These are phyloP conservation scores for Chrysaora quinquecirrha DNA, from an alignment of 30 jellyfish, hydroid and myxozoan genomes.

Conservation along the genomic window DNA sequence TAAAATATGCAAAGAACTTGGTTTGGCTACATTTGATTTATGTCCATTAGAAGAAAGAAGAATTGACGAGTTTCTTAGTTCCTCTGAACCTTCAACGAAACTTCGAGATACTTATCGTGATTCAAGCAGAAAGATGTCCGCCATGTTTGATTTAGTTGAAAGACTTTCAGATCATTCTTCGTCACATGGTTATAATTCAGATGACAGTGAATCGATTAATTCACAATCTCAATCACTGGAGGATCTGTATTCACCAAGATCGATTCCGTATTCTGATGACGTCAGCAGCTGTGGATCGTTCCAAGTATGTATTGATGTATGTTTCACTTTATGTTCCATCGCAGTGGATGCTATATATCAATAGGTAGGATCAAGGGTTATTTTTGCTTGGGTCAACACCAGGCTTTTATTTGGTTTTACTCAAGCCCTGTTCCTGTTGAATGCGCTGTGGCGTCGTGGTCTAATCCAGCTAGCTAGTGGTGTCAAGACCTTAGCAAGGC, in stretches of 20 bases:
- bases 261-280: background rate
- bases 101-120: constrained; percentile 43
- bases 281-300: background rate
- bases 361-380: no score
- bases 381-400: no score
- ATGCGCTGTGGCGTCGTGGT: no score
- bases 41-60: constrained; percentile 78
- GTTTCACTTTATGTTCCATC: no score
- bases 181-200: constrained; percentile 34
- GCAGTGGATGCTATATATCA: no score
- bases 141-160: constrained; percentile 81
- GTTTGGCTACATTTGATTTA: constrained; percentile 84
- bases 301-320: constrained; percentile 9
- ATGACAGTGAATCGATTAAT: background rate
- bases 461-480: no score
- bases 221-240: background rate
- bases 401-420: no score
- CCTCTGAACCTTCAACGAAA: constrained; percentile 78
- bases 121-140: constrained; percentile 66
- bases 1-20: constrained; percentile 77
- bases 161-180: constrained; percentile 54
- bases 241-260: background rate
- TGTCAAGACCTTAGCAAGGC: no score
- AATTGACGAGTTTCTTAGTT: constrained; percentile 51
- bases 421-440: no score